A percentile compares a stretch with the other conserved stretches of the same genome.
Evolutionary conservation across 2,888 invertebrate genomes (phyloP).

Genomic region (Diaperis boleti): DNA sequence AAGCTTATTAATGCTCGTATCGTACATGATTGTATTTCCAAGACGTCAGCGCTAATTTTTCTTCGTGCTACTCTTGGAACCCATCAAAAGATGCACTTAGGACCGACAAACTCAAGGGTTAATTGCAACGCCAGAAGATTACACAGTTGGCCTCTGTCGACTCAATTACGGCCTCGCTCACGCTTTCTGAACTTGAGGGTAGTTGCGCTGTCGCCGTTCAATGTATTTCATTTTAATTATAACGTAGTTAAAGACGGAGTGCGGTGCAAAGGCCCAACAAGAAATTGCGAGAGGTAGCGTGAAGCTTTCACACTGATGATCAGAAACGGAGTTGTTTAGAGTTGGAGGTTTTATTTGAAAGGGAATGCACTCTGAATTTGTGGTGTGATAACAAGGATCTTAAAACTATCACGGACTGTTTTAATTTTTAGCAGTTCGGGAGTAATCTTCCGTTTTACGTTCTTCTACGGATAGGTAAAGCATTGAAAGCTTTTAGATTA

Average conservation of each 20-base stretch:
- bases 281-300: not conserved
- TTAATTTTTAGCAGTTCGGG: too few species aligned
- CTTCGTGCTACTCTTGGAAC: slow-evolving; percentile 7
- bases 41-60: not conserved
- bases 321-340: too few species aligned
- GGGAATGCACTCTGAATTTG: too few species aligned
- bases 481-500: too few species aligned
- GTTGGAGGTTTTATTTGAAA: too few species aligned
- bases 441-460: too few species aligned
- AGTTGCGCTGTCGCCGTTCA: slow-evolving; percentile 21
- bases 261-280: not conserved
- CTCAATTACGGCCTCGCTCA: slow-evolving; percentile 37
- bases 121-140: slow-evolving; percentile 44
- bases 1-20: slow-evolving; percentile 11
- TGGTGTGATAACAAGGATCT: too few species aligned
- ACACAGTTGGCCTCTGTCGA: slow-evolving; percentile 42
- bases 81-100: slow-evolving; percentile 35
- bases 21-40: too few species aligned
- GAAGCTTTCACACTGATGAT: not conserved
- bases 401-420: too few species aligned
- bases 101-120: slow-evolving; percentile 34
- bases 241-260: slow-evolving; percentile 24
- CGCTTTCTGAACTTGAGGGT: slow-evolving; percentile 37
- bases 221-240: slow-evolving; percentile 39
- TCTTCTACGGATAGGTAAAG: too few species aligned